Percentiles rank a stretch among this genome's conserved stretches.
phyloP scores from a whole-genome alignment of 2,797 vertebrate species.

The Leptoclinus maculatus region DNA sequence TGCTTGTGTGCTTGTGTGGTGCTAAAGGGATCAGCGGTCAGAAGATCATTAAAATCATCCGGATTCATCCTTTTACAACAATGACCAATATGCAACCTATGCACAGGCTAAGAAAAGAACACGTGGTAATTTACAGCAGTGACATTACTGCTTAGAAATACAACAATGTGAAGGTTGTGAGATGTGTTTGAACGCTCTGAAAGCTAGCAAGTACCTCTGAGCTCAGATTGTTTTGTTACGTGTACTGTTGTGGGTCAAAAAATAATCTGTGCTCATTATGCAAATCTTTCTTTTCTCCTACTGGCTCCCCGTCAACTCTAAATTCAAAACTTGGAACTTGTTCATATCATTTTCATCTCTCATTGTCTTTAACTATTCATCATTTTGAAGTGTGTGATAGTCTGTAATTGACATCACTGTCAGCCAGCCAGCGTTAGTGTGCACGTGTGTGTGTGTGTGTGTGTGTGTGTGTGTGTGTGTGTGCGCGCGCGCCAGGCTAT shows the following conservation, averaged over 20 bases:
- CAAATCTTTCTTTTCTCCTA: not conserved
- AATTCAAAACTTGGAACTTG: not conserved
- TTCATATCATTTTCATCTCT: not conserved
- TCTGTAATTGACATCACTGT: slow-evolving; percentile 47
- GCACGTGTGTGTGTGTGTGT: not conserved
- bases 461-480: slow-evolving; percentile 31
- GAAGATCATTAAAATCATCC: not conserved
- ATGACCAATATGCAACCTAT: not conserved
- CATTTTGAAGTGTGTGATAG: slow-evolving; percentile 16
- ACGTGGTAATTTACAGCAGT: not conserved
- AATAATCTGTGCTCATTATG: too few species aligned
- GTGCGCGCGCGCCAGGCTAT: slow-evolving; percentile 20
- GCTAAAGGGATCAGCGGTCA: not conserved
- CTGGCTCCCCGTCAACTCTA: not conserved
- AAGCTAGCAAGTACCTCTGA: not conserved
- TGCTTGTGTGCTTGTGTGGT: too few species aligned
- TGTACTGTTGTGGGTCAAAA: too few species aligned
- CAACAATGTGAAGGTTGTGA: too few species aligned
- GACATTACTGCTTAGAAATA: too few species aligned
- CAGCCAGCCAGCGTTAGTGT: slow-evolving; percentile 15
- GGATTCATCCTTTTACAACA: not conserved
- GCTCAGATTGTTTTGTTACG: too few species aligned
- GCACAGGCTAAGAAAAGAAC: too few species aligned
- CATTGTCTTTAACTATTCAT: not conserved
- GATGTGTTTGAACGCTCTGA: too few species aligned